phyloP scores from a whole-genome alignment of 1,140 invertebrate species.

The Aphis gossypii region DNA sequence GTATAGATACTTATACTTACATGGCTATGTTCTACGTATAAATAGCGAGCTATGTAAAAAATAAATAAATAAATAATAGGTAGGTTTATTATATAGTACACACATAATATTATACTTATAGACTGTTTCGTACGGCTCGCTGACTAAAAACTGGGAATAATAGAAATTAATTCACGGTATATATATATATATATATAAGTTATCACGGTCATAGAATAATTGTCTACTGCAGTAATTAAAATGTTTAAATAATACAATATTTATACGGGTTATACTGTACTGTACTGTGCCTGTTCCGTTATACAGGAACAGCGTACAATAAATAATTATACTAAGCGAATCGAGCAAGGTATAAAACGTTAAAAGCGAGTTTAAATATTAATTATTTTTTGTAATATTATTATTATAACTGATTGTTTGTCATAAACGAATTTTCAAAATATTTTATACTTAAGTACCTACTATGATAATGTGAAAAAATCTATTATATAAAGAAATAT shows the following conservation, averaged over 20 bases:
- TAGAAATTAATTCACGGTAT: background rate
- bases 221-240: conserved; percentile 18
- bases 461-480: background rate
- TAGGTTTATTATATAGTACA: too few relatives aligned
- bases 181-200: background rate
- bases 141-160: conserved; percentile 9
- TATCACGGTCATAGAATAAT: conserved; percentile 4
- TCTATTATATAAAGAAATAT: background rate
- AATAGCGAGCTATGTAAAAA: too few relatives aligned
- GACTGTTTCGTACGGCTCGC: background rate
- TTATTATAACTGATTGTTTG: conserved; percentile 7
- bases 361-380: background rate
- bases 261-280: background rate
- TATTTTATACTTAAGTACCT: background rate
- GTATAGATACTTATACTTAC: background rate
- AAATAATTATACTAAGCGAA: background rate
- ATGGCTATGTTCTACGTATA: too few relatives aligned
- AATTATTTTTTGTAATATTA: background rate
- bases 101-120: background rate
- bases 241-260: conserved; percentile 8
- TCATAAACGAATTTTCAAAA: background rate
- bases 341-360: background rate
- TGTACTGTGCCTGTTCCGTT: background rate
- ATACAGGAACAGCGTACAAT: background rate
- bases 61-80: too few relatives aligned